Evolutionary conservation across 1,140 invertebrate species (phyloP), one percentile per base, ranked within the genome.

Genomic region (Oncopodura yosiiana): DNA sequence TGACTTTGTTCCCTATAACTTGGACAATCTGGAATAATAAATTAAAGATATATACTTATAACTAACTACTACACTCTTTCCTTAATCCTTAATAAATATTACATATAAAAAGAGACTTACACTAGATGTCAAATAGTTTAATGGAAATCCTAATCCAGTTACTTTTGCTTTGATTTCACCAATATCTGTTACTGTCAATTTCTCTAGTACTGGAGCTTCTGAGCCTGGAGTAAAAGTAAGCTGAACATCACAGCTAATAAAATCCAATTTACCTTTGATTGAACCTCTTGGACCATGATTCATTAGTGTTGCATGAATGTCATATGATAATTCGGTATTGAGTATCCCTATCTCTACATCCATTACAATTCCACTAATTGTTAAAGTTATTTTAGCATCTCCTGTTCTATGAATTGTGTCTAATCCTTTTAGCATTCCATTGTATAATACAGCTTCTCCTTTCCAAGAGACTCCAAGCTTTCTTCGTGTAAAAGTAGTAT

Each of bases 341-440:
- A 42, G 43, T 49, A 56, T 56, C 16, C 54, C 54, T 12, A 56
- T 30, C 27, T 51, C 54, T 8, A 56, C 54, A 36, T 56, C 48
- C 24, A 56, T 41, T 16, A 32, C 30, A 19, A 56, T 42, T 8
- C 38, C 38, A 26, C 41, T 43, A 32, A 56, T 48, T 5, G 50
- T 51, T n/a, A 56, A 30, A 16, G 54, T 50, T 18, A 56, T 50
- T 26, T 30, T 39, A 21, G 56, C 49, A 24, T 58, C 56, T 1
- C 49, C 56, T 3, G 56, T 58, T 3, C 56, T 18, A 29, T 58
- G 56, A 37, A 58, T 48, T n/a, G 39, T 52, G n/a, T 58, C 56
- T 27, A 58, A 27, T 1, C 56, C 56, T 46, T 52, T 58, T 3
- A 58, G 42, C 18, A 53, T 49, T 1, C 56, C 56, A 42, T 58